Base-by-base conservation (phyloP, 2,888 invertebrate genomes). In the Dasypogon diadema region DNA sequence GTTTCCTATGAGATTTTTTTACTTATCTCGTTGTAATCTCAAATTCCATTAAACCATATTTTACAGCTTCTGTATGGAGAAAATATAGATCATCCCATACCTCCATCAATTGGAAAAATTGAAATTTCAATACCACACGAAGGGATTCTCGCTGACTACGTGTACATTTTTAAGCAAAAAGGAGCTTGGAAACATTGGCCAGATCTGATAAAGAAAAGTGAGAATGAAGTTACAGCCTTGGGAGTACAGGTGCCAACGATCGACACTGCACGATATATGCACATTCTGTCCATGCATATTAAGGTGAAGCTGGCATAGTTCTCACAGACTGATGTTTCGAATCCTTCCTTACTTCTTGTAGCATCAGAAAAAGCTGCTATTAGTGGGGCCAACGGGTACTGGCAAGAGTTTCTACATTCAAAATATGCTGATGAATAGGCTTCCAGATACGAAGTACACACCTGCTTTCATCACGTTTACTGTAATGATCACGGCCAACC, bases 121-220 rank as follows among this genome's bases (percentile, higher is more conserved):
- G 93, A 96, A 79, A 89, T 94, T 1, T 88, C 91, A 0, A 87
- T 94, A 78, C 97, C 98, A 0, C 79, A 86, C 0, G 96, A 96
- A 77, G 94, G 95, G 0, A 84, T 90, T 65, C 85, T 97, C 5
- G 91, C 92, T 80, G 97, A 98, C 83, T 94, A 93, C 84, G 90
- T 89, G 80, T 98, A 93, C 82, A 88, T 92, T 84, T 94, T 90
- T 82, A 94, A 93, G 84, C 91, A 91, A 51, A 93, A 94, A 84
- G 97, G 97, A 0, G 88, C 89, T 63, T 98, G 97, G 97, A 93
- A 93, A 82, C 91, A 91, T 72, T 97, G 95, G 92, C 90, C 90
- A 1, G 97, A 97, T 75, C 83, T 92, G 65, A 90, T 94, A 0
- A 88, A 84, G 65, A 83, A 85, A 42, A 88, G 88, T 83, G 91